A percentile compares a stretch with the other conserved stretches of the same genome.
phyloP scores from a whole-genome alignment of 1,140 invertebrate genomes.

The Anagrus nilaparvatae region DNA sequence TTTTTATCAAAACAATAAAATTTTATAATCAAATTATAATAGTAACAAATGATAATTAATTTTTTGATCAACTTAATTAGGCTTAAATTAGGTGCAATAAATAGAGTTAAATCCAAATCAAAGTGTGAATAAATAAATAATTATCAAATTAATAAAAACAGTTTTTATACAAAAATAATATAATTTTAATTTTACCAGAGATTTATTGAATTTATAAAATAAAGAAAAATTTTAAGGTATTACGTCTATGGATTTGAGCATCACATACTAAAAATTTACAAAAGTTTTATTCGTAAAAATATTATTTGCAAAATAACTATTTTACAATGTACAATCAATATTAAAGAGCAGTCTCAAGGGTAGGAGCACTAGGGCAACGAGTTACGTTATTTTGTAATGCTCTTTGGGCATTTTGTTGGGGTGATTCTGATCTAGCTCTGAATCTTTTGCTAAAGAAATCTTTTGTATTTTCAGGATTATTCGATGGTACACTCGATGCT shows the following conservation, averaged over 20 bases:
- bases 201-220: slow-evolving; percentile 7
- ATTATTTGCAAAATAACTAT: too few species aligned
- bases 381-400: slow-evolving; percentile 18
- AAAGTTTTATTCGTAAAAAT: not conserved
- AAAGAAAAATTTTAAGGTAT: slow-evolving; percentile 1
- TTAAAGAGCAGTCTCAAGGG: slow-evolving; percentile 39
- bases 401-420: slow-evolving; percentile 25
- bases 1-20: too few species aligned
- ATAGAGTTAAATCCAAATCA: too few species aligned
- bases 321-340: too few species aligned
- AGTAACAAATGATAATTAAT: too few species aligned
- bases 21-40: too few species aligned
- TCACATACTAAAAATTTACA: not conserved
- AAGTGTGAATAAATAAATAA: slow-evolving; percentile 6
- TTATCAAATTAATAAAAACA: not conserved
- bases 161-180: too few species aligned
- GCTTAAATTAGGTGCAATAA: too few species aligned
- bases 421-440: slow-evolving; percentile 36
- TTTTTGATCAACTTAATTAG: too few species aligned
- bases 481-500: slow-evolving; percentile 19
- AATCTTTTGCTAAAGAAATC: slow-evolving; percentile 26
- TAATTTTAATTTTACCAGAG: not conserved
- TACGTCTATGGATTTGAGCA: slow-evolving; percentile 5
- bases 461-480: slow-evolving; percentile 6
- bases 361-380: slow-evolving; percentile 36